These are phyloP conservation scores for Agrilus biguttatus DNA, from an alignment of 2,888 invertebrate species.

Conservation along the genomic window DNA sequence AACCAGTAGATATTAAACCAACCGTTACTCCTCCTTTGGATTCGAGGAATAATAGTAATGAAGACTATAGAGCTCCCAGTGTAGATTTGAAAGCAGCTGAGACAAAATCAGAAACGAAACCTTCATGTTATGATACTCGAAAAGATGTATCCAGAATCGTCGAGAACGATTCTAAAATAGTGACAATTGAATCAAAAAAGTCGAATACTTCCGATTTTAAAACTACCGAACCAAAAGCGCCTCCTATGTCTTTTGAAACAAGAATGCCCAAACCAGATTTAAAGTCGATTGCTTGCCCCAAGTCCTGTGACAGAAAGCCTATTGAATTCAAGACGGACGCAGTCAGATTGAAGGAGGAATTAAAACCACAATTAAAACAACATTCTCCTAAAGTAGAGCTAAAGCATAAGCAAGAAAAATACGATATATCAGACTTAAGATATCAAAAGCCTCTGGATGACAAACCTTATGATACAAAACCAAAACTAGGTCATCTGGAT, in stretches of 20 bases:
- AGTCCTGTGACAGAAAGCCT: conserved; percentile 17
- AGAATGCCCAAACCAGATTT: conserved; percentile 4
- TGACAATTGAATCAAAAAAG: no score
- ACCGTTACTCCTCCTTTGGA: neutral
- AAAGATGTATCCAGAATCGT: no score
- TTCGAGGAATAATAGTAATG: no score
- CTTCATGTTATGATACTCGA: no score
- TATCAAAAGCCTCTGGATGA: conserved; percentile 20
- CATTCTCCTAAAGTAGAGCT: conserved; percentile 31
- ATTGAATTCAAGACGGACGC: conserved; percentile 20
- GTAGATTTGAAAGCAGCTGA: no score
- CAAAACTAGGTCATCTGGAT: conserved; percentile 21
- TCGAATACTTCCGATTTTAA: no score
- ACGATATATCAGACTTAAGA: conserved; percentile 12
- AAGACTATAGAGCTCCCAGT: no score
- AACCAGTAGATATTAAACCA: neutral
- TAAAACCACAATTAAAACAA: conserved; percentile 28
- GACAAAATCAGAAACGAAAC: no score
- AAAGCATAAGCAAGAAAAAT: conserved; percentile 18
- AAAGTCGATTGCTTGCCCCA: neutral
- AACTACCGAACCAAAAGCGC: neutral
- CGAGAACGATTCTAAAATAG: no score
- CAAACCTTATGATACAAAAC: conserved; percentile 15
- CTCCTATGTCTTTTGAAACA: neutral
- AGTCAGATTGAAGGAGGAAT: conserved; percentile 29